phyloP scores from a whole-genome alignment of 2,888 invertebrate species.

The Drosophila mimetica region DNA sequence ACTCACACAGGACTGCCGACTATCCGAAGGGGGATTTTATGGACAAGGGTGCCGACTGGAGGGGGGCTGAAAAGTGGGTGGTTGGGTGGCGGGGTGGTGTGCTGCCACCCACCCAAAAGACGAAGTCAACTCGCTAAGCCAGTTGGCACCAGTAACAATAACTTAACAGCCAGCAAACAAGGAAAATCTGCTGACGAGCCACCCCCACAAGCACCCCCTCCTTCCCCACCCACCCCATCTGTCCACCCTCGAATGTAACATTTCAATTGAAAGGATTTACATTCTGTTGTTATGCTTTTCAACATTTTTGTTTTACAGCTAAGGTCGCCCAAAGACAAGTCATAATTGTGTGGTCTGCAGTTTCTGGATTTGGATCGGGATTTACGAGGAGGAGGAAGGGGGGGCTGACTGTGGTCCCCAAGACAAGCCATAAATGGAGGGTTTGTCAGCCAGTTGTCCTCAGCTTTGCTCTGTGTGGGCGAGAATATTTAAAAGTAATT shows the following conservation, averaged over 20 bases:
- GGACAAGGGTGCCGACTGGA: not conserved
- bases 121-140: conserved; percentile 68
- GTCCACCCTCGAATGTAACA: conserved; percentile 62
- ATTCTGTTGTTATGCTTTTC: conserved; percentile 74
- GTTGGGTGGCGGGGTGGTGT: not conserved
- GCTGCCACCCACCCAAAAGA: conserved; percentile 8
- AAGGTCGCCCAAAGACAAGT: conserved; percentile 55
- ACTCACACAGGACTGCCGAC: not conserved
- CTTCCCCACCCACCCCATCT: conserved; percentile 29
- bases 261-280: conserved; percentile 80
- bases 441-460: conserved; percentile 35
- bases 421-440: not conserved
- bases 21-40: conserved; percentile 1
- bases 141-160: conserved; percentile 77
- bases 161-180: conserved; percentile 74
- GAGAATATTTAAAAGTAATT: conserved; percentile 8
- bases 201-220: conserved; percentile 5
- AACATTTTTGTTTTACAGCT: conserved; percentile 73
- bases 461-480: conserved; percentile 3
- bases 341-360: conserved; percentile 67
- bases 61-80: not conserved
- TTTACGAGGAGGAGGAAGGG: too few relatives aligned
- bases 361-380: conserved; percentile 6
- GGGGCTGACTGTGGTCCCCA: conserved; percentile 2
- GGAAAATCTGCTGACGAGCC: conserved; percentile 71